These are phyloP conservation scores for Drosophila bifasciata DNA, from an alignment of 1,140 invertebrate genomes.

Conservation along the genomic window DNA sequence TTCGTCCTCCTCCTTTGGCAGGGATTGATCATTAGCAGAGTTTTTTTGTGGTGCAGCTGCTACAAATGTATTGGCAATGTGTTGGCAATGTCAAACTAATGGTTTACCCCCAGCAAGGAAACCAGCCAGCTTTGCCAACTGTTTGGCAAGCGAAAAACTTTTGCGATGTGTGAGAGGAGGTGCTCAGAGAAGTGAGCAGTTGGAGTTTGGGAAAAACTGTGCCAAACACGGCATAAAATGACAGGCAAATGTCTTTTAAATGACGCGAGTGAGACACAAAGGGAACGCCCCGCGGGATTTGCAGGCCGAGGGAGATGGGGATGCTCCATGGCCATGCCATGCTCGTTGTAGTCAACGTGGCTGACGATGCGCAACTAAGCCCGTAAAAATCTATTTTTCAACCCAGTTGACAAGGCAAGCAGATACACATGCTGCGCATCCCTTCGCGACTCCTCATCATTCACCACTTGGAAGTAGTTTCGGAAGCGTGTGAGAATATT, in stretches of 20 bases:
- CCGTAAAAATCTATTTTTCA: slow-evolving; percentile 82
- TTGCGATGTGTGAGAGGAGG: slow-evolving; percentile 36
- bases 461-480: slow-evolving; percentile 46
- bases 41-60: slow-evolving; percentile 57
- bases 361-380: slow-evolving; percentile 81
- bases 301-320: slow-evolving; percentile 27
- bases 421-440: slow-evolving; percentile 33
- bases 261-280: slow-evolving; percentile 81
- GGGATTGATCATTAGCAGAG: slow-evolving; percentile 64
- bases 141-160: slow-evolving; percentile 55
- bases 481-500: slow-evolving; percentile 51
- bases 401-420: slow-evolving; percentile 77
- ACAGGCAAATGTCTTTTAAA: slow-evolving; percentile 82
- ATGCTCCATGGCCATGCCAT: slow-evolving; percentile 37
- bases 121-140: slow-evolving; percentile 21
- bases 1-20: not conserved
- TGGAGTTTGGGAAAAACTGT: slow-evolving; percentile 63
- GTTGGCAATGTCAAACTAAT: slow-evolving; percentile 81
- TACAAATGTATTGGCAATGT: slow-evolving; percentile 80
- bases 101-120: slow-evolving; percentile 41
- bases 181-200: slow-evolving; percentile 12
- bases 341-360: slow-evolving; percentile 53
- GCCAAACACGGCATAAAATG: slow-evolving; percentile 82
- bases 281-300: slow-evolving; percentile 78
- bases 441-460: slow-evolving; percentile 25